Evolutionary conservation across 2,797 vertebrate species (phyloP).

Genomic region (Limnodromus scolopaceus): DNA sequence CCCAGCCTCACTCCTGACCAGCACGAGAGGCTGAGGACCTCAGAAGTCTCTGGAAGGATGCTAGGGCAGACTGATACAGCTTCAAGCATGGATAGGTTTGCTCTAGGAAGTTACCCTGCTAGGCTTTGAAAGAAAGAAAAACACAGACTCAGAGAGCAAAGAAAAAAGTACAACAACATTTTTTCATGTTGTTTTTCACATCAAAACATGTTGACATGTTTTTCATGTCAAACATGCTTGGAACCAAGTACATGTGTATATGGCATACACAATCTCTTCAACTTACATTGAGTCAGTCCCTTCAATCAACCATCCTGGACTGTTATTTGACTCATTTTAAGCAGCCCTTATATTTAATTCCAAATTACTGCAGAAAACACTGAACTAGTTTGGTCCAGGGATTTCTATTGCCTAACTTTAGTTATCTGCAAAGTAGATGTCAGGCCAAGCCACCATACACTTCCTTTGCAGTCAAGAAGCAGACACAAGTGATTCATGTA

Average conservation of each 20-base stretch:
- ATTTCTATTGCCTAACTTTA: not conserved
- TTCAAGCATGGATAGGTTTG: not conserved
- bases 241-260: not conserved
- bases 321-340: not conserved
- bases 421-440: not conserved
- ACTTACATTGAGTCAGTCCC: not conserved
- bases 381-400: not conserved
- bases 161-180: not conserved
- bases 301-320: not conserved
- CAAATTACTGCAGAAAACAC: not conserved
- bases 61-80: not conserved
- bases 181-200: too few relatives aligned
- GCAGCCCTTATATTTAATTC: not conserved
- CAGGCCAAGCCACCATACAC: not conserved
- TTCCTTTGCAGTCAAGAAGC: not conserved
- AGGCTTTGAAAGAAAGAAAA: not conserved
- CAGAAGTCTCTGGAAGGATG: not conserved
- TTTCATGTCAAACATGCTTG: not conserved
- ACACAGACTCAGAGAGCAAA: not conserved
- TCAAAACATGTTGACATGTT: too few relatives aligned
- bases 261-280: not conserved
- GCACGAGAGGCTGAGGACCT: not conserved
- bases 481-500: not conserved
- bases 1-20: not conserved
- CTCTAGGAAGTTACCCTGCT: not conserved